Evolutionary conservation across 92 coral and sea anemone species (phyloP).

Genomic region (Hydrozoanthus gracilis): DNA sequence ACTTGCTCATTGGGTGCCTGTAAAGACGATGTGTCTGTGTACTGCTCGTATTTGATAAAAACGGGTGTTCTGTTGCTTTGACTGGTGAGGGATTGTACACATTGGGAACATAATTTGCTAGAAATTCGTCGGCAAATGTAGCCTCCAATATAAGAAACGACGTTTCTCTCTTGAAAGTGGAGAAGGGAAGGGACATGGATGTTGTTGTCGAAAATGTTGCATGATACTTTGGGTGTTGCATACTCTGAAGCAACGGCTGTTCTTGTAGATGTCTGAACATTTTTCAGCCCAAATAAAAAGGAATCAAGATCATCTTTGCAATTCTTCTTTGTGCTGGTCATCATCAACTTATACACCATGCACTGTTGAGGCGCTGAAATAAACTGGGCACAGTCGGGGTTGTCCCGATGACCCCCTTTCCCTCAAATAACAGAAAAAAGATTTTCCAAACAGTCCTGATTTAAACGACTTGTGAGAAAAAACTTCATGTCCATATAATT

Average conservation of each 20-base stretch:
- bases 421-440: neutral
- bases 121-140: slow-evolving; percentile 16
- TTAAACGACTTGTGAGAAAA: no score
- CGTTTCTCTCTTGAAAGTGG: slow-evolving; percentile 2
- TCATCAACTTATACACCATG: neutral
- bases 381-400: neutral
- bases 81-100: neutral
- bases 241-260: neutral
- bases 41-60: neutral
- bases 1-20: neutral
- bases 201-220: neutral
- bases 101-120: neutral
- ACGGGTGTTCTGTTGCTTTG: neutral
- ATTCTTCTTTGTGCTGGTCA: neutral
- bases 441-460: neutral
- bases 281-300: neutral
- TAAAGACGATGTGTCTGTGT: neutral
- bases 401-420: neutral
- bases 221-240: neutral
- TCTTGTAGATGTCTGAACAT: neutral
- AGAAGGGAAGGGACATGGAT: neutral
- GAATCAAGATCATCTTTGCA: neutral
- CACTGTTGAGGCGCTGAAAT: neutral
- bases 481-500: neutral
- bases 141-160: slow-evolving; percentile 27